These are phyloP conservation scores for Bradypus variegatus DNA, from an alignment of 2,797 vertebrate species.

Conservation along the genomic window DNA sequence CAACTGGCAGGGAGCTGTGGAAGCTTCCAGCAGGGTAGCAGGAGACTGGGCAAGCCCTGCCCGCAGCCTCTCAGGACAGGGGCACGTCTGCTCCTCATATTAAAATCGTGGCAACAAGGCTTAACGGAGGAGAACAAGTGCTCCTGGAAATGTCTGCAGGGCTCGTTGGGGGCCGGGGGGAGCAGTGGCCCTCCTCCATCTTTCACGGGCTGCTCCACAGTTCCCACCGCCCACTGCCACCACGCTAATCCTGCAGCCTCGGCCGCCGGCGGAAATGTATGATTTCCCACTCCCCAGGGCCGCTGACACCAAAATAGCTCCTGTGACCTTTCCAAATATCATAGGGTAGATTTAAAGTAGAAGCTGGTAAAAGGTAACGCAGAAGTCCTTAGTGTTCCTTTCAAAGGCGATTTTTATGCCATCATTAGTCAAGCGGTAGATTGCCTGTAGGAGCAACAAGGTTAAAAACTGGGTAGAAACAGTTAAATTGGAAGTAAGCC, in stretches of 20 bases:
- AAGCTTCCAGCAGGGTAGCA: not conserved
- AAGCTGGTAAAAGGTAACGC: conserved; percentile 7
- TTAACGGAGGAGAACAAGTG: conserved; percentile 36
- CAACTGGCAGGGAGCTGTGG: not conserved
- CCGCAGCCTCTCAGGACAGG: not conserved
- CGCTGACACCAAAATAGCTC: conserved; percentile 22
- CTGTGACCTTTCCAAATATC: conserved; percentile 60
- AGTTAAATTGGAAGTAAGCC: conserved; percentile 24
- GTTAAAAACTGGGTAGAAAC: conserved; percentile 41
- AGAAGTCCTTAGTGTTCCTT: conserved; percentile 42
- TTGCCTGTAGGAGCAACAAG: not conserved
- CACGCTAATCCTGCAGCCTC: conserved; percentile 40
- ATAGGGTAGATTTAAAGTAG: conserved; percentile 53
- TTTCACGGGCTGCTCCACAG: conserved; percentile 52
- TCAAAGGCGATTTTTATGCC: conserved; percentile 46
- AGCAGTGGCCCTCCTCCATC: conserved; percentile 31
- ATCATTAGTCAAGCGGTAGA: conserved; percentile 45
- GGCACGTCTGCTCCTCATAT: conserved; percentile 10
- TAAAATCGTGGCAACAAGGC: conserved; percentile 52
- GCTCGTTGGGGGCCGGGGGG: not conserved
- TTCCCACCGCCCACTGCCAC: not conserved
- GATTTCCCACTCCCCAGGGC: conserved; percentile 58
- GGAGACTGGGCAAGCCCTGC: conserved; percentile 28
- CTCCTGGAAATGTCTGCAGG: conserved; percentile 38
- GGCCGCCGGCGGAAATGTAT: conserved; percentile 46